A percentile compares a stretch with the other conserved stretches of the same genome.
These are phyloP conservation scores for Channa striata DNA, from an alignment of 2,797 vertebrate species.

Conservation along the genomic window DNA sequence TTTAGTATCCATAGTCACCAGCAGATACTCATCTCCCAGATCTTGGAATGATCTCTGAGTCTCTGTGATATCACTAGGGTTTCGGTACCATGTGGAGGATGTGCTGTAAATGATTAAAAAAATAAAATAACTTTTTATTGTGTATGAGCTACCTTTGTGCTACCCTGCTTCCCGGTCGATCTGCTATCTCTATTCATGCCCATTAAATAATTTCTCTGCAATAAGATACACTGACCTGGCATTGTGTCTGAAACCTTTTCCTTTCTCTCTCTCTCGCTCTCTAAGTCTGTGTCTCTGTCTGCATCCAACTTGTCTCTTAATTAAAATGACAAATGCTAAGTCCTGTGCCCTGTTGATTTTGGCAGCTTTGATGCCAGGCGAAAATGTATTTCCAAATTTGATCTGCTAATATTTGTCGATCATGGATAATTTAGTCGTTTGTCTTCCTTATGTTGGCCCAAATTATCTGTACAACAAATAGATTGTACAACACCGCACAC, in stretches of 20 bases:
- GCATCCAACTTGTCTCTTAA: constrained; percentile 46
- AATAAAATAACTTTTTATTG: background rate
- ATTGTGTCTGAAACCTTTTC: constrained; percentile 6
- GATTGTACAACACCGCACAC: constrained; percentile 46
- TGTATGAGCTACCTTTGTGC: background rate
- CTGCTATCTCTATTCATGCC: constrained; percentile 11
- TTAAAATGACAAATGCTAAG: constrained; percentile 66
- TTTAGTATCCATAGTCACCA: constrained; percentile 34
- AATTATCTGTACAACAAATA: constrained; percentile 68
- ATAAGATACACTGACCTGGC: constrained; percentile 1
- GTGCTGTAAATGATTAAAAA: constrained; percentile 21
- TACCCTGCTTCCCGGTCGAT: background rate
- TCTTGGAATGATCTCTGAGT: constrained; percentile 13
- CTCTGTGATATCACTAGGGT: constrained; percentile 4
- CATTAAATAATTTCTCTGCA: constrained; percentile 34
- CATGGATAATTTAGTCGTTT: constrained; percentile 73
- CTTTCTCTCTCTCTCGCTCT: constrained; percentile 1
- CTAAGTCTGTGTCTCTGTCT: constrained; percentile 29
- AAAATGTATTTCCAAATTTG: constrained; percentile 68
- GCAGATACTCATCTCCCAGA: constrained; percentile 35
- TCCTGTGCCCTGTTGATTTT: constrained; percentile 53
- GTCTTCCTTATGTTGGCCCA: constrained; percentile 68
- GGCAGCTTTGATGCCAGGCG: constrained; percentile 32
- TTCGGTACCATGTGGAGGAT: background rate
- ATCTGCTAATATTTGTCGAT: constrained; percentile 76